phyloP scores from a whole-genome alignment of 1,140 invertebrate genomes.

The Drosophila nigromelanica region DNA sequence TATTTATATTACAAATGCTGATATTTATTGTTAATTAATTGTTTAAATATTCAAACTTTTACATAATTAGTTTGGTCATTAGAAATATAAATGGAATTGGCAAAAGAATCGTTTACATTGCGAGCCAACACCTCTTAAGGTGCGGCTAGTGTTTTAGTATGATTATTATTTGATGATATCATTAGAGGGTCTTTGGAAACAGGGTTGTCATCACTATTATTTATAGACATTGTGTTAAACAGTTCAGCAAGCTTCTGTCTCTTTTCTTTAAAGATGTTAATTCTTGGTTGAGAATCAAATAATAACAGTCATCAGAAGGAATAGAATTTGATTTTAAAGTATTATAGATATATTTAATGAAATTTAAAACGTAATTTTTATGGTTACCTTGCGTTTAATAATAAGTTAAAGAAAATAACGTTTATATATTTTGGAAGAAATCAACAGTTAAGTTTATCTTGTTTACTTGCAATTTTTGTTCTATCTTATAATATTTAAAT shows the following conservation, averaged over 20 bases:
- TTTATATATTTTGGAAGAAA: too few relatives aligned
- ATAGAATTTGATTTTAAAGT: neutral
- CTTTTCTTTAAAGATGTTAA: constrained; percentile 10
- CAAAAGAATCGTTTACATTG: neutral
- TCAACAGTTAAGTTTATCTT: too few relatives aligned
- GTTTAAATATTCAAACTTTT: neutral
- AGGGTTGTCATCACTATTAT: constrained; percentile 33
- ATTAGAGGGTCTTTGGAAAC: constrained; percentile 21
- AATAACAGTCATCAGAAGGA: neutral
- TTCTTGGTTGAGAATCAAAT: constrained; percentile 4
- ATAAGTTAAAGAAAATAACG: too few relatives aligned
- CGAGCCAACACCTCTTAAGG: neutral
- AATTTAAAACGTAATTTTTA: too few relatives aligned
- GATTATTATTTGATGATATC: constrained; percentile 34
- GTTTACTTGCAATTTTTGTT: too few relatives aligned
- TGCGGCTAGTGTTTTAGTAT: constrained; percentile 15
- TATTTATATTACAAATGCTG: neutral
- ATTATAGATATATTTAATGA: neutral
- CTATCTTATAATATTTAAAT: too few relatives aligned
- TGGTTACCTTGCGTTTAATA: too few relatives aligned
- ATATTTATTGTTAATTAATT: neutral
- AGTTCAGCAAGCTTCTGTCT: neutral
- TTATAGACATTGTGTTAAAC: constrained; percentile 12
- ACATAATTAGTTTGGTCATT: neutral
- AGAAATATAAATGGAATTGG: neutral